Evolutionary conservation across 2,888 invertebrate genomes (phyloP), one percentile per base, ranked within the genome.

Genomic region (Tanytarsus gracilentus): DNA sequence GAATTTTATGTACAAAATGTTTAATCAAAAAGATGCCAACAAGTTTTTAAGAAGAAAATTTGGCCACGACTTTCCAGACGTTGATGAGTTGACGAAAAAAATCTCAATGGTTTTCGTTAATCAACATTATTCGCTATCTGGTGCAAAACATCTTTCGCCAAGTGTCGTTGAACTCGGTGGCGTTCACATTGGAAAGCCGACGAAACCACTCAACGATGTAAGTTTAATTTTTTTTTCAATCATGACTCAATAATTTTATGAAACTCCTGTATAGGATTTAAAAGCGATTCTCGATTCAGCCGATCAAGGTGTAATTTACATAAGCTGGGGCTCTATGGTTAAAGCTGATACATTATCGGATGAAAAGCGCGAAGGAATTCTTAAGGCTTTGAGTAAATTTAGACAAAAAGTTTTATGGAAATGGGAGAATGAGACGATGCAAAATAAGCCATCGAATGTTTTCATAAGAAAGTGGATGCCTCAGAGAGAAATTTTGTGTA

Each of bases 321-420:
- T 87, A 66, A 85, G 82, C 68, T 78, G 86, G 72, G 86, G 86
- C 1, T 86, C 85, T 1, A 80, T 85, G 76, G 78, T 86, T 62
- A 79, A 78, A 61, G 77, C 80, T 8, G 75, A 79, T 14, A 76
- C 78, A 1, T 75, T 86, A 66, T 79, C 84, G 0, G 67, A 71
- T 11, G 72, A 77, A 2, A 80, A 79, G 65, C 70, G 80, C 50
- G 70, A 76, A 52, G 77, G 73, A 30, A 78, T 88, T 51, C 65
- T 82, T 18, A 75, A 75, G 6, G 83, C 80, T 1, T 77, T 82
- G 61, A 70, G 75, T 0, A 75, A 77, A 5, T 70, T 86, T 9
- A 72, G 71, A 58, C 80, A 82, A 66, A 77, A 77, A 60, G 80
- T 86, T 11, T 71, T 87, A 58, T 86, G 85, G 85, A 86, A 85